A percentile compares a stretch with the other conserved stretches of the same genome.
These are phyloP conservation scores for Lepidocolaptes lacrymiger DNA, from an alignment of 2,797 vertebrate species.

Conservation along the genomic window DNA sequence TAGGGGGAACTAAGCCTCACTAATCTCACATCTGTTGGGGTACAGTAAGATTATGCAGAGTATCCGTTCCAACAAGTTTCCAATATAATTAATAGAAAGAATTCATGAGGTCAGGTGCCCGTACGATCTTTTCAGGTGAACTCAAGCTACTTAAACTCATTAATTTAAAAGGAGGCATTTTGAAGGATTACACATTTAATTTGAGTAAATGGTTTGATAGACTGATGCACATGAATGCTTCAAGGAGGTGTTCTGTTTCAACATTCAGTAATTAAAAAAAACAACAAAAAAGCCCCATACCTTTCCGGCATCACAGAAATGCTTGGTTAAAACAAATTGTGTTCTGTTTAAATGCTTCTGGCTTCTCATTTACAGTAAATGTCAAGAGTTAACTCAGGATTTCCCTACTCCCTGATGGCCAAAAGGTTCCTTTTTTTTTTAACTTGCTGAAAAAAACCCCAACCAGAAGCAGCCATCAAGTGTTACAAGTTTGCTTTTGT, in stretches of 20 bases:
- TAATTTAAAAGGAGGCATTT: constrained; percentile 86
- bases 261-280: constrained; percentile 79
- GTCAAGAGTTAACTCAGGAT: background rate
- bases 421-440: background rate
- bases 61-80: constrained; percentile 69
- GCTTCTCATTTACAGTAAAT: constrained; percentile 19
- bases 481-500: background rate
- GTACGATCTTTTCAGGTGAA: constrained; percentile 83
- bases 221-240: constrained; percentile 84
- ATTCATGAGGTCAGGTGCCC: constrained; percentile 79
- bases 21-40: constrained; percentile 71
- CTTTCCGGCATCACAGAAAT: constrained; percentile 24
- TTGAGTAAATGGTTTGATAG: constrained; percentile 87
- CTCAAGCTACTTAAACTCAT: constrained; percentile 85
- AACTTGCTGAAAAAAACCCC: background rate
- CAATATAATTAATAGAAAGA: constrained; percentile 79
- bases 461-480: background rate
- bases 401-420: background rate
- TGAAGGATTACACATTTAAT: constrained; percentile 88
- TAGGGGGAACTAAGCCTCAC: constrained; percentile 52
- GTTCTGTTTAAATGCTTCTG: constrained; percentile 41
- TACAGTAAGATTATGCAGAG: constrained; percentile 62
- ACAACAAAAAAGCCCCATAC: constrained; percentile 42
- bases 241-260: constrained; percentile 79
- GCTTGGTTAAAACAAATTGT: constrained; percentile 26